Evolutionary conservation across 2,113 vertebrate species (phyloP), one percentile per base, ranked within the genome.

Genomic region (Geococcyx californianus): DNA sequence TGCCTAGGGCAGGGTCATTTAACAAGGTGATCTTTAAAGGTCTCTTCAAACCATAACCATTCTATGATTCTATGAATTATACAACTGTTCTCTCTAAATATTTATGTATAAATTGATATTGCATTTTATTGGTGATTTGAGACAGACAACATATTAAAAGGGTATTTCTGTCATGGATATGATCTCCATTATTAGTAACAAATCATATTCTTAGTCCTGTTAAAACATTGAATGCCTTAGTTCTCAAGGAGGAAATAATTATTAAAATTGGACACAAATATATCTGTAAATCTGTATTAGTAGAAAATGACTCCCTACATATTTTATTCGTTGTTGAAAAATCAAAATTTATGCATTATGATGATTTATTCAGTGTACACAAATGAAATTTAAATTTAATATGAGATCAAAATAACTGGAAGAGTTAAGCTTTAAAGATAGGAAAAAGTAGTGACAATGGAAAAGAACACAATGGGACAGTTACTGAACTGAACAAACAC

Each of bases 1-100:
- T 86, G 11, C 28, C 16, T 9, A 13, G 47, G 17, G 26, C n/a
- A 49, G 6, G 9, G 15, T 6, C 0, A 0, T 9, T 67, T 47
- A 29, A 55, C 13, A 54, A 33, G 8, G 6, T 63, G 16, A 19
- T 26, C 24, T 40, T 68, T 55, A 16, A 72, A 34, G 13, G 24
- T n/a, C 31, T 6, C 10, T 70, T 70, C 26, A 40, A 69, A 49
- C 15, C 3, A 47, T 62, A 83, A 47, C 13, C 5, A 23, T 40
- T 69, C n/a, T 34, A 1, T 45, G 51, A 36, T 11, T 60, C 36
- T 52, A 24, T 69, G 54, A 75, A 25, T 16, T 73, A 28, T 49
- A 29, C 49, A 68, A 42, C 9, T 36, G 5, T 70, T 84, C 7
- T 55, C 28, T 68, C 15, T 74, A 74, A 67, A 29, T 84, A n/a